phyloP scores from a whole-genome alignment of 2,888 invertebrate species.

The Colletes collaris region DNA sequence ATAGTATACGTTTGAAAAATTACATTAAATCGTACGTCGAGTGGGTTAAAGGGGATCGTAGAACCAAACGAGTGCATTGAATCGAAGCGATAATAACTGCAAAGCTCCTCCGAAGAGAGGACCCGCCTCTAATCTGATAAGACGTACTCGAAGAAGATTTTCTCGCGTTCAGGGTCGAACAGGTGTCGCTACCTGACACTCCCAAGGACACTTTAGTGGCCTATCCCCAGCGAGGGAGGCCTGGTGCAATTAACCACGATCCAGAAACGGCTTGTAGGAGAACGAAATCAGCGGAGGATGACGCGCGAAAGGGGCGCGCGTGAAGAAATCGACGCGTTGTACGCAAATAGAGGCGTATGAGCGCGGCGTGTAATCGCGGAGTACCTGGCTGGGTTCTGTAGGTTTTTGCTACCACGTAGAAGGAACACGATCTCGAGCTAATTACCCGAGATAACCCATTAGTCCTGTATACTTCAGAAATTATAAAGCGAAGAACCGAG shows the following conservation, averaged over 20 bases:
- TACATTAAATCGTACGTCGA: too few relatives aligned
- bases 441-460: slow-evolving; percentile 81
- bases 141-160: too few relatives aligned
- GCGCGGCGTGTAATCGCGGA: slow-evolving; percentile 52
- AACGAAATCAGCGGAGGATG: slow-evolving; percentile 14
- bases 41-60: too few relatives aligned
- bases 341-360: slow-evolving; percentile 63
- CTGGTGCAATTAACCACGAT: slow-evolving; percentile 24
- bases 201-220: slow-evolving; percentile 1
- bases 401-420: slow-evolving; percentile 50
- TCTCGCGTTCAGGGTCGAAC: too few relatives aligned
- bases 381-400: slow-evolving; percentile 4
- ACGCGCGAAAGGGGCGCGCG: slow-evolving; percentile 37
- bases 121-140: too few relatives aligned
- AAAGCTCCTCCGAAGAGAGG: too few relatives aligned
- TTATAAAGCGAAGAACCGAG: slow-evolving; percentile 67
- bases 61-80: too few relatives aligned
- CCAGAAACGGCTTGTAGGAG: background rate
- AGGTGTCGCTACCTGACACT: slow-evolving; percentile 4
- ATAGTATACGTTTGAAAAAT: too few relatives aligned
- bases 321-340: slow-evolving; percentile 51
- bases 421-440: slow-evolving; percentile 70
- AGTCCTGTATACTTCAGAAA: slow-evolving; percentile 76
- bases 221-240: background rate
- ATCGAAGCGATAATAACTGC: too few relatives aligned